Percentiles rank a stretch among this genome's conserved stretches.
These are phyloP conservation scores for Recurvirostra avosetta DNA, from an alignment of 2,113 vertebrate genomes.

Conservation along the genomic window DNA sequence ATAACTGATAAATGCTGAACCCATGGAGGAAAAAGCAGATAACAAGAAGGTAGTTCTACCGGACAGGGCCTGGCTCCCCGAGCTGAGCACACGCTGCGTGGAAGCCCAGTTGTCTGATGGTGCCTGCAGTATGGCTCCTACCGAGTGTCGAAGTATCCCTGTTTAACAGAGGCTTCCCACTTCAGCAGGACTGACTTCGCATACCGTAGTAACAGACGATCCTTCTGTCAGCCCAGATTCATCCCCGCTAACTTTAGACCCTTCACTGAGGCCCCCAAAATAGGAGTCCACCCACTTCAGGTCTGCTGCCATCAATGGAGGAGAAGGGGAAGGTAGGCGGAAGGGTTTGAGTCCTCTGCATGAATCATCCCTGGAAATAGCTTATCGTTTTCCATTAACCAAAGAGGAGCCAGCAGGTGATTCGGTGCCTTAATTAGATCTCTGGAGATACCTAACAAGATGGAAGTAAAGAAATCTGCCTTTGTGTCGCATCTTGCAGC, in stretches of 20 bases:
- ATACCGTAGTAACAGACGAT: neutral
- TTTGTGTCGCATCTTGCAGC: neutral
- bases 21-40: neutral
- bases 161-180: neutral
- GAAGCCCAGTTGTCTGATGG: neutral
- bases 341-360: neutral
- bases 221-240: neutral
- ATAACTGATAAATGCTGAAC: neutral
- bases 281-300: slow-evolving; percentile 33
- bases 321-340: neutral
- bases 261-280: neutral
- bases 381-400: neutral
- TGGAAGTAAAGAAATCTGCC: neutral
- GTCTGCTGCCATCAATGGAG: slow-evolving; percentile 41
- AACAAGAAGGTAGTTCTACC: neutral
- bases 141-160: neutral
- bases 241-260: neutral
- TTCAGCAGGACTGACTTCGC: neutral
- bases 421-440: neutral
- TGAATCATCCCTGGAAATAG: slow-evolving; percentile 47
- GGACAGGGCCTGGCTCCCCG: neutral
- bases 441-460: neutral
- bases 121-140: neutral
- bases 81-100: neutral
- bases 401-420: neutral